A percentile compares a stretch with the other conserved stretches of the same genome.
These are phyloP conservation scores for Morus bassanus DNA, from an alignment of 2,797 vertebrate species.

Conservation along the genomic window DNA sequence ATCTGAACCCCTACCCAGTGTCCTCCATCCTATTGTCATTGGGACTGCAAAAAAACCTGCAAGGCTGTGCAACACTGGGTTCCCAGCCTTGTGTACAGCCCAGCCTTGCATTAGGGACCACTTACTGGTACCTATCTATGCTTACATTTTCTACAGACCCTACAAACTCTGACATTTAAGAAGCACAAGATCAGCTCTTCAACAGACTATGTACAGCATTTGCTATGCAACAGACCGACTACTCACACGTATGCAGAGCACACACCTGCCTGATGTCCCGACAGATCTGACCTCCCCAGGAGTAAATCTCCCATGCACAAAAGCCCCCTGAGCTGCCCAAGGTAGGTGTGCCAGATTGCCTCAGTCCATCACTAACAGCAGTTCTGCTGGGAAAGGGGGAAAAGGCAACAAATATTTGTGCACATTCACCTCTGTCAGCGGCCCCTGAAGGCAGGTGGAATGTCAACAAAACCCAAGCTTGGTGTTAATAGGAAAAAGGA, in stretches of 20 bases:
- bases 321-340: background rate
- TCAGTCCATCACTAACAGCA: background rate
- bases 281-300: background rate
- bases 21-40: background rate
- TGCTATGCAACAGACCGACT: background rate
- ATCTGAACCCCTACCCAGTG: background rate
- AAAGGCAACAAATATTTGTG: background rate
- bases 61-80: background rate
- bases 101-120: background rate
- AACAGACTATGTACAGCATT: background rate
- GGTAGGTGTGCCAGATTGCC: background rate
- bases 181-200: background rate
- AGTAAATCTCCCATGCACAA: background rate
- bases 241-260: background rate
- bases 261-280: background rate
- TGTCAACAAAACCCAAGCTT: background rate
- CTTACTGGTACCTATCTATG: background rate
- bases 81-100: background rate
- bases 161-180: background rate
- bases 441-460: background rate
- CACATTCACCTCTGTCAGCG: background rate
- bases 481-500: background rate
- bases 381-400: background rate
- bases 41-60: background rate
- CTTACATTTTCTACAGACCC: background rate